These are phyloP conservation scores for Enteromius trimaculatus DNA, from an alignment of 2,797 vertebrate species.

Conservation along the genomic window DNA sequence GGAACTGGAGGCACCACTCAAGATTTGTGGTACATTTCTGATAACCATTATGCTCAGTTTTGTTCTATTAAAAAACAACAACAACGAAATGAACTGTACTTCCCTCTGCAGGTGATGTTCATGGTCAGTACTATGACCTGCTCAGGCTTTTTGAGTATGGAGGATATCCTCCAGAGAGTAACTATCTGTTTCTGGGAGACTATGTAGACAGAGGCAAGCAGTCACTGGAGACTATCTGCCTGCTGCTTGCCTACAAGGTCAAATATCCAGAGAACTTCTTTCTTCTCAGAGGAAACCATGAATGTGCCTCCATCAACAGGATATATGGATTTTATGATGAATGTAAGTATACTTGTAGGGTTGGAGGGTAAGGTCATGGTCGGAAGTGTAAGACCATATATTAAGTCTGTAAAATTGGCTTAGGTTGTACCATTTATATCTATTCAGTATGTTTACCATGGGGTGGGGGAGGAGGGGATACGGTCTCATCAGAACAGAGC, in stretches of 20 bases:
- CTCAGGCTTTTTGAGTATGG: constrained; percentile 85
- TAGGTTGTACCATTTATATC: background rate
- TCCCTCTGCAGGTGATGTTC: constrained; percentile 77
- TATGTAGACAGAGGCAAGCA: constrained; percentile 86
- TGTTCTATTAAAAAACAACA: background rate
- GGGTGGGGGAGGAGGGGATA: background rate
- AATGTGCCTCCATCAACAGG: constrained; percentile 86
- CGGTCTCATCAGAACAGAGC: background rate
- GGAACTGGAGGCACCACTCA: constrained; percentile 83
- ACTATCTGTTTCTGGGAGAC: constrained; percentile 85
- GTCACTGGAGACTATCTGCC: constrained; percentile 84
- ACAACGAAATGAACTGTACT: background rate
- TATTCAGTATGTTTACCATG: background rate
- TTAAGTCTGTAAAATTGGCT: background rate
- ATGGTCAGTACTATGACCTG: constrained; percentile 85
- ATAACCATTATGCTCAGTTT: background rate
- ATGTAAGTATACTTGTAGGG: constrained; percentile 74
- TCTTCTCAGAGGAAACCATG: constrained; percentile 84
- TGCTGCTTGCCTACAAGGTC: constrained; percentile 84
- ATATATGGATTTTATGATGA: constrained; percentile 87
- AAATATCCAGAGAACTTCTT: constrained; percentile 88
- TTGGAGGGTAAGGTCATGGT: background rate
- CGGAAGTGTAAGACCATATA: background rate
- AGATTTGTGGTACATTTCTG: constrained; percentile 79
- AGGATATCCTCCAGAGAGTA: constrained; percentile 84